These are phyloP conservation scores for Mixornis gularis DNA, from an alignment of 2,113 vertebrate species.

Conservation along the genomic window DNA sequence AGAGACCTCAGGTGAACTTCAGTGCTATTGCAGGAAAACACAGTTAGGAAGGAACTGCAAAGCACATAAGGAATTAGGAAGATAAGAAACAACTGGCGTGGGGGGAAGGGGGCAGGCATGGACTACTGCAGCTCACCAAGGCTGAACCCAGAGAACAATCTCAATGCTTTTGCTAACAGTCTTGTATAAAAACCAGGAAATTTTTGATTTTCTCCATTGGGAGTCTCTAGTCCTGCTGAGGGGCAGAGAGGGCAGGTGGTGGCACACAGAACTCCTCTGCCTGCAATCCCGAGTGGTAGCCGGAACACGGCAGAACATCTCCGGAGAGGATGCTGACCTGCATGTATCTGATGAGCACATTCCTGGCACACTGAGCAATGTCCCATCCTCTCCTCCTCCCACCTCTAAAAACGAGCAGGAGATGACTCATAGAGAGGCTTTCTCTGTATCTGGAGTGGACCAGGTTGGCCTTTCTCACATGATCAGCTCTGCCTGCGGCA, in stretches of 20 bases:
- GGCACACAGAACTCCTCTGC: not conserved
- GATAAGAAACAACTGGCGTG: not conserved
- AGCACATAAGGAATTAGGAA: not conserved
- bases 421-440: not conserved
- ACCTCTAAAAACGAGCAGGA: not conserved
- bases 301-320: not conserved
- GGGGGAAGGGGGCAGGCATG: fast-evolving
- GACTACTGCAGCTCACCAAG: not conserved
- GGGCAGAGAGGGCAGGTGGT: not conserved
- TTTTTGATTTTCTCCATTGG: not conserved
- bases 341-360: not conserved
- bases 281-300: fast-evolving
- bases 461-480: not conserved
- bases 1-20: not conserved
- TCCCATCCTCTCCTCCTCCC: not conserved
- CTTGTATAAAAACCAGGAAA: not conserved
- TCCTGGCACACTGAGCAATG: not conserved
- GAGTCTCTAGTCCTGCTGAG: not conserved
- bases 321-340: not conserved
- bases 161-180: not conserved
- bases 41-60: not conserved
- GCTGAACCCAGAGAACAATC: not conserved
- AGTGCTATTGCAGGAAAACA: not conserved
- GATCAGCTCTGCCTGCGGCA: not conserved
- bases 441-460: not conserved